These are phyloP conservation scores for Sesia bembeciformis DNA, from an alignment of 2,888 invertebrate species.

Conservation along the genomic window DNA sequence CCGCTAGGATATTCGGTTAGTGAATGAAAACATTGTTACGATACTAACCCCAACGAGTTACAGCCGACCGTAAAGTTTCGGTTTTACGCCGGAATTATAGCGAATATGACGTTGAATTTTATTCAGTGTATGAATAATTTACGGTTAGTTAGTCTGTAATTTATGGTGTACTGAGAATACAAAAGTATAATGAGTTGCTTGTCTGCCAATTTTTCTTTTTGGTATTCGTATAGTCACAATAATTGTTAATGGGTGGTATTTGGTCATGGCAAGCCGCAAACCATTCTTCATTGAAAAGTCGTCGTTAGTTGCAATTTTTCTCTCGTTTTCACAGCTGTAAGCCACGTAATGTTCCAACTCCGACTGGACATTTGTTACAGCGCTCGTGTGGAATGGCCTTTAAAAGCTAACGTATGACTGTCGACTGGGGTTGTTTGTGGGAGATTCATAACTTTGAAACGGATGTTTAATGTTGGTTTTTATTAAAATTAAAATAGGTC, in stretches of 20 bases:
- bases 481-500: no score
- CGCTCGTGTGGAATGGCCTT: not conserved
- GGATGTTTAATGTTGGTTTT: no score
- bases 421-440: not conserved
- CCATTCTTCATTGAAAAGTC: not conserved
- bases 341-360: not conserved
- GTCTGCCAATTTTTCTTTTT: no score
- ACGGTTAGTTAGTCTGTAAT: no score
- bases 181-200: no score
- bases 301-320: constrained; percentile 1
- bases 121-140: no score
- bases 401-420: not conserved
- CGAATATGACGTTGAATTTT: constrained; percentile 9
- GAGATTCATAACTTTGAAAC: no score
- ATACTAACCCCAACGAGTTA: constrained; percentile 12
- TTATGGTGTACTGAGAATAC: no score
- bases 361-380: not conserved
- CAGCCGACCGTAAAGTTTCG: constrained; percentile 20
- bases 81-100: constrained; percentile 27
- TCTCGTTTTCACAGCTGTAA: not conserved
- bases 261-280: not conserved
- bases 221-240: no score
- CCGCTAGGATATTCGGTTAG: constrained; percentile 29
- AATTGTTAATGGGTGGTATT: no score
- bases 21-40: constrained; percentile 59